phyloP scores from a whole-genome alignment of 2,888 invertebrate species.

The Lapara coniferarum region DNA sequence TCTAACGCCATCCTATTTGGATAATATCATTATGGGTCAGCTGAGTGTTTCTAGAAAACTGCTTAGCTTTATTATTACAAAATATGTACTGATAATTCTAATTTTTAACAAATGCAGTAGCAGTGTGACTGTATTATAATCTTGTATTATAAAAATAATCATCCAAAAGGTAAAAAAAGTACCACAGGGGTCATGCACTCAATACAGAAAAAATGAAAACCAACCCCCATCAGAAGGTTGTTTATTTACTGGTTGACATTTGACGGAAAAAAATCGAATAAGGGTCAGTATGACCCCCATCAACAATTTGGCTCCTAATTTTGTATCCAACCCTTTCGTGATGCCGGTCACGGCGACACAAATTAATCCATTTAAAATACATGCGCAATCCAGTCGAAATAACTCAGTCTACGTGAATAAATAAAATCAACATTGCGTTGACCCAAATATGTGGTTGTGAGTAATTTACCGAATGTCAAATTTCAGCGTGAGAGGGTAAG shows the following conservation, averaged over 20 bases:
- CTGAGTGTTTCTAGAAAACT: too few relatives aligned
- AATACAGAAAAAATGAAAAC: constrained; percentile 3
- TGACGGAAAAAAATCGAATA: constrained; percentile 23
- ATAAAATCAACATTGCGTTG: constrained; percentile 48
- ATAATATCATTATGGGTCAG: too few relatives aligned
- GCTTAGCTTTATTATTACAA: too few relatives aligned
- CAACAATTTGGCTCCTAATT: constrained; percentile 53
- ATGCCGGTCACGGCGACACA: constrained; percentile 58
- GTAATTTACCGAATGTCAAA: constrained; percentile 44
- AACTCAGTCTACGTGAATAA: constrained; percentile 50
- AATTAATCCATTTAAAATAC: constrained; percentile 69
- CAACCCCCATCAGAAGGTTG: constrained; percentile 13
- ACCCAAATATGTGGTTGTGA: constrained; percentile 42
- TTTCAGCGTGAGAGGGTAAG: constrained; percentile 38
- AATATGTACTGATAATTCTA: too few relatives aligned
- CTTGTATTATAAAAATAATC: background rate
- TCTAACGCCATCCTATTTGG: too few relatives aligned
- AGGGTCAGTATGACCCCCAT: constrained; percentile 41
- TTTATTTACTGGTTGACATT: constrained; percentile 20
- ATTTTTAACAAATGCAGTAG: too few relatives aligned
- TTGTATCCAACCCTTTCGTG: constrained; percentile 48
- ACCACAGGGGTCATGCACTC: background rate
- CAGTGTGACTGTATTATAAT: too few relatives aligned
- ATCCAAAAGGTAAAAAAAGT: background rate
- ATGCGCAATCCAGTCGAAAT: constrained; percentile 52